These are phyloP conservation scores for Aramus guarauna DNA, from an alignment of 2,113 vertebrate species.

Conservation along the genomic window DNA sequence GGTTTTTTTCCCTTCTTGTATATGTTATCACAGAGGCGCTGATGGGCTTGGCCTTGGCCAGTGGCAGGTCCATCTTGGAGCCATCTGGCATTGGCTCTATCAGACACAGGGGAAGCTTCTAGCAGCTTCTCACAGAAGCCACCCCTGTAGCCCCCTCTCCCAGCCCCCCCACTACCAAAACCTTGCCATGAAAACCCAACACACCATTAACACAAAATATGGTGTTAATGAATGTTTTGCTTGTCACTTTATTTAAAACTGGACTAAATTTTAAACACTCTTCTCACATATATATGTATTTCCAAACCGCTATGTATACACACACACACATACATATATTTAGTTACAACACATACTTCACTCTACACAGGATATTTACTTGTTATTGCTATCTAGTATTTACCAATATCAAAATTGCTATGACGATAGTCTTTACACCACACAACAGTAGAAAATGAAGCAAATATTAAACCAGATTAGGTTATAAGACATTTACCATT, in stretches of 20 bases:
- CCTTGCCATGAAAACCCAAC: too few species aligned
- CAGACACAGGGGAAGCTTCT: too few species aligned
- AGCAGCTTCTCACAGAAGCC: too few species aligned
- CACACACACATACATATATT: background rate
- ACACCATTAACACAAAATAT: background rate
- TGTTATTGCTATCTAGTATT: background rate
- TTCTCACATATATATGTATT: background rate
- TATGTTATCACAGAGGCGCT: too few species aligned
- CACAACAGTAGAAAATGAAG: background rate
- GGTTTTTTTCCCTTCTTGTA: too few species aligned
- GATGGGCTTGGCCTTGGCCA: too few species aligned
- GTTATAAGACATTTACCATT: background rate
- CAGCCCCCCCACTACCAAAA: too few species aligned
- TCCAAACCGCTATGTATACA: background rate
- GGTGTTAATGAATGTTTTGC: background rate
- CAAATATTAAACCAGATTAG: background rate
- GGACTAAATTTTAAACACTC: background rate
- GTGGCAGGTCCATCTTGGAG: too few species aligned
- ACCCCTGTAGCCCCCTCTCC: too few species aligned
- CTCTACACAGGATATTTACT: background rate
- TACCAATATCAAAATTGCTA: background rate
- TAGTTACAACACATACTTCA: background rate
- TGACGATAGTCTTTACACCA: background rate
- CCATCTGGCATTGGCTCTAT: too few species aligned
- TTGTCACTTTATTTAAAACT: background rate